Evolutionary conservation across 2,797 vertebrate species (phyloP), one percentile per base, ranked within the genome.

Genomic region (Mycteria americana): DNA sequence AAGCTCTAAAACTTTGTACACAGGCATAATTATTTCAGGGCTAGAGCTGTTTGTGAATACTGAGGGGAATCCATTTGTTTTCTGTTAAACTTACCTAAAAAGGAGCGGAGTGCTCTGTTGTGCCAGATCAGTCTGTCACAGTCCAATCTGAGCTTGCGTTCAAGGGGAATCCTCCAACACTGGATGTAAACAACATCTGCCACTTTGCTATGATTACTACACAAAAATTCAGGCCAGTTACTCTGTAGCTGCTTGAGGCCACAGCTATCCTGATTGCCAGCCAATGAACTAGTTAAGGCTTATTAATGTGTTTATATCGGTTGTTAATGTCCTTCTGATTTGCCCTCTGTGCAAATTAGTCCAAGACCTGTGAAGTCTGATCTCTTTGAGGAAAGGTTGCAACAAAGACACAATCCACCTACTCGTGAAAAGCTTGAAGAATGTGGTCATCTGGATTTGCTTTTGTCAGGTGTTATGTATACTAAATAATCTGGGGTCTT

Each of bases 151-250:
- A 78, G 64, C 27, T 83, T 48, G 16, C 1, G 6, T 89, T 95
- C 75, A 78, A 39, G n/a, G 57, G 73, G 85, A 94, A 81, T 91
- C 85, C 81, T 95, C 72, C 78, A 89, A 48, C 46, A 28, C 16
- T 62, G 41, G 22, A 83, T 46, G n/a, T 73, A 92, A 95, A 85
- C 88, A 89, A 83, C 7, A 30, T 93, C 86, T 95, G 89, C 37
- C 89, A 80, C 72, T 79, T 80, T 54, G 23, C 50, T 78, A 10
- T 43, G 81, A 92, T 62, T 89, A 37, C 69, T 54, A 82, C 28
- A 56, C 62, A 84, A 60, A 89, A 94, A 68, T 68, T 27, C 27
- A 59, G 76, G 14, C 33, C 88, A 67, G 16, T 87, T 90, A 64
- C 39, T 80, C 75, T 35, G 25, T 56, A 90, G 41, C 57, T 96